These are phyloP conservation scores for Nannobrachium achirus DNA, from an alignment of 2,113 vertebrate genomes.

Conservation along the genomic window DNA sequence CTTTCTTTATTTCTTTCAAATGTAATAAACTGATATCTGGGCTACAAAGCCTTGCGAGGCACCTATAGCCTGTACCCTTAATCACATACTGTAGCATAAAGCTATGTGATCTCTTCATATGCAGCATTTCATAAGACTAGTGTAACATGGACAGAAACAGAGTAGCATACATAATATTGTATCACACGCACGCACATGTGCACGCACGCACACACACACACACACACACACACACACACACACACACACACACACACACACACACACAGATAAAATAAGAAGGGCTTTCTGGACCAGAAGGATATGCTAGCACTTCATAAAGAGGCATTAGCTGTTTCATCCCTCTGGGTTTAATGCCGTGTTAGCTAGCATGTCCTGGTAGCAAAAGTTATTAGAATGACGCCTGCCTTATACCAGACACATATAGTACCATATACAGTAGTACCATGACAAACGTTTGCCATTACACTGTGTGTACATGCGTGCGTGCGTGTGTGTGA, in stretches of 20 bases:
- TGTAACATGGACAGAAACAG: conserved; percentile 3
- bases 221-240: too few species aligned
- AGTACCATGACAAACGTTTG: conserved; percentile 86
- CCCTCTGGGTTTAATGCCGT: conserved; percentile 88
- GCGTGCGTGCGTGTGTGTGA: conserved; percentile 1
- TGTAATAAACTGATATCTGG: conserved; percentile 94
- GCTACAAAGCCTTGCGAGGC: conserved; percentile 85
- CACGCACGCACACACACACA: too few species aligned
- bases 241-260: too few species aligned
- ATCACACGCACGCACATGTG: too few species aligned
- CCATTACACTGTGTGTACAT: conserved; percentile 69
- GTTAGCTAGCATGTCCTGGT: conserved; percentile 86
- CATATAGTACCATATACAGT: conserved; percentile 81
- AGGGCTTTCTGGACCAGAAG: too few species aligned
- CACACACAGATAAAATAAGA: too few species aligned
- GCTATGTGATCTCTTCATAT: conserved; percentile 87
- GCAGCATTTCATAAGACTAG: conserved; percentile 55
- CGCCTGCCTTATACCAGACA: conserved; percentile 91
- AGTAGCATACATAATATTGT: too few species aligned
- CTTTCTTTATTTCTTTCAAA: conserved; percentile 73
- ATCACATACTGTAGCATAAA: conserved; percentile 86
- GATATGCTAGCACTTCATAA: conserved; percentile 87
- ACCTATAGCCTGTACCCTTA: conserved; percentile 85
- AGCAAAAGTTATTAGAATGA: conserved; percentile 97
- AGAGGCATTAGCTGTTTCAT: conserved; percentile 96